Conservation (phyloP, 2,113 vertebrate genomes). For the Oxyruncus cristatus region DNA sequence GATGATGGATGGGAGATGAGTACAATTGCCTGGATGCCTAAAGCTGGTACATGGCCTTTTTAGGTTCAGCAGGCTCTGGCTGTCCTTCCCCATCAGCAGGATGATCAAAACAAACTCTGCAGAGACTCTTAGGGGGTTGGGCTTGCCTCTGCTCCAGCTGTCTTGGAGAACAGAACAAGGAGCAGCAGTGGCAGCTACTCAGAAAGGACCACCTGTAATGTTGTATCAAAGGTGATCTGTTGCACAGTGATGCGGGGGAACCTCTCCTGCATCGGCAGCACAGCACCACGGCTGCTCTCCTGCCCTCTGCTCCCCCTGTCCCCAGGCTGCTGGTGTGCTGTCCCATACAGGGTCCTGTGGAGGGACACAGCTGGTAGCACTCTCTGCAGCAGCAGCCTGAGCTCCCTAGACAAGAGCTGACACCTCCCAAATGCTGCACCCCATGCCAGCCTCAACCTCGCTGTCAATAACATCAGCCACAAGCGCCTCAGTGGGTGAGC, state of each 20-base stretch:
- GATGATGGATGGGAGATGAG: slow-evolving; percentile 34
- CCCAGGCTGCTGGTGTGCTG: background rate
- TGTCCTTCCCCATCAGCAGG: slow-evolving; percentile 4
- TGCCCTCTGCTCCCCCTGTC: background rate
- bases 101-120: slow-evolving; percentile 11
- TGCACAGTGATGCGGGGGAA: background rate
- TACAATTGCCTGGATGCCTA: background rate
- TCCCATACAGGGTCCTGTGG: background rate
- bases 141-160: background rate
- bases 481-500: background rate
- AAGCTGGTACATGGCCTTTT: background rate
- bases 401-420: background rate
- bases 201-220: background rate
- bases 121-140: background rate
- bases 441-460: background rate
- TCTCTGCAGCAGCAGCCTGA: background rate
- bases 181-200: background rate
- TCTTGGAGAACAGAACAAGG: background rate
- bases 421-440: background rate
- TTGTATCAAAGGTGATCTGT: background rate
- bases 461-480: background rate
- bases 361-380: background rate
- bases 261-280: background rate
- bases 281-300: background rate
- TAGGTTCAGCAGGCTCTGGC: background rate